Evolutionary conservation across 2,888 invertebrate genomes (phyloP), one percentile per base, ranked within the genome.

Genomic region (Chydorus sphaericus): DNA sequence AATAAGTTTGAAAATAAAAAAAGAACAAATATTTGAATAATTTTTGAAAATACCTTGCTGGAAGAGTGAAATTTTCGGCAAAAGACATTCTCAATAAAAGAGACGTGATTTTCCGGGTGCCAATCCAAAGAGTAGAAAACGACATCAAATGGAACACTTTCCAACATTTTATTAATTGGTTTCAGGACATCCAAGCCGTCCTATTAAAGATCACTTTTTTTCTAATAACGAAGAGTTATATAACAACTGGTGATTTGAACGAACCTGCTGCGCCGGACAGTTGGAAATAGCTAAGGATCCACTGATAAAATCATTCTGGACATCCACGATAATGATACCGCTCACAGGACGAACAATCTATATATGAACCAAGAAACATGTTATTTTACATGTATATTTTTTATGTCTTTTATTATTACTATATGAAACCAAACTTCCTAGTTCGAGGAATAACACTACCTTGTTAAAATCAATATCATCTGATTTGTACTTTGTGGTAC

Each of bases 281-380:
- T 90, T 83, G 71, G 85, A 87, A 67, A 97, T 86, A 70, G 92
- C 86, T 64, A 97, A 77, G 7, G 91, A 87, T 44, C 96, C 96
- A 56, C 84, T 82, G 67, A 97, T 92, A 73, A 97, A 97, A 74
- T 97, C 96, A 71, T 97, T 96, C 75, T 97, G 96, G 29, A 96
- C 93, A 70, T 97, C 96, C 60, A 97, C 90, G 59, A 96, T 81
- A 60, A 97, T 75, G 68, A 97, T 83, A 26, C 86, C 93, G 67
- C 82, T 84, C 62, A 85, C 82, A 18, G 91, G 91, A 55, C 86
- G 80, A 58, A 88, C 83, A 68, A 87, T 84, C 84, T 85, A 60
- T 14, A 7, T 7, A 49, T 1, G 29, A 10, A n/a, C 29, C n/a
- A 50, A 50, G 10, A 23, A 10, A 26, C 8, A 48, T 26, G 10